Base-by-base conservation (phyloP, 2,113 vertebrate species). In the Hippocampus comes region DNA sequence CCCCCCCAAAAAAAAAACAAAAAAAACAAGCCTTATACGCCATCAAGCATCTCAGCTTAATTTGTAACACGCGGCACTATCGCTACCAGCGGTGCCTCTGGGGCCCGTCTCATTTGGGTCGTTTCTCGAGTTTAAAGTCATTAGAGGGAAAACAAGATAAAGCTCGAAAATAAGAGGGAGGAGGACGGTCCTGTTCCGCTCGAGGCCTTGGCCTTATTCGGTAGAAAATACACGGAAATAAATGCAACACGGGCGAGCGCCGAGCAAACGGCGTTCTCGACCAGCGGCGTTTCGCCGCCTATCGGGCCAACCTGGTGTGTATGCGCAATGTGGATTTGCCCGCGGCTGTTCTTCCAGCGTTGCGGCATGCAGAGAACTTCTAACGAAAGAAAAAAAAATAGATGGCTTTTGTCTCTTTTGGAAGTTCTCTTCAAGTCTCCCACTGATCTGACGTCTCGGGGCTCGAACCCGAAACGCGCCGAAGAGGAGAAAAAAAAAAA, bases 321-420 rank as follows among this genome's bases (percentile, higher is more conserved):
- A 65, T 11, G 34, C 34, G 12, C 14, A 60, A 30, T 17, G 57
- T 60, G 15, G 6, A 60, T 27, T 27, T 34, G 75, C 82, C 82
- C 63, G 30, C 3, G 73, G 80, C 73, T 74, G 60, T 77, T 85
- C 74, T 78, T 71, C 38, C 71, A 74, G 74, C 72, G 51, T 10
- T n/a, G 53, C 53, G 2, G 18, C 53, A 55, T 55, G 53, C 53
- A 55, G 77, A 63, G 86, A 80, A 70, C 79, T 72, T 83, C 71
- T 60, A 73, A 27, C 77, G 73, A 80, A 79, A 80, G 70, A 71
- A 63, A 73, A 70, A 25, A 27, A 73, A 77, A 78, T 69, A 75
- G 46, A 70, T 74, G 65, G 53, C 27, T 68, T 66, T 68, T 60
- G 64, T 83, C 46, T 78, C 70, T 56, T 56, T 41, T 38, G 17